phyloP scores from a whole-genome alignment of 2,113 vertebrate genomes.

The Amblyopsis rosae region DNA sequence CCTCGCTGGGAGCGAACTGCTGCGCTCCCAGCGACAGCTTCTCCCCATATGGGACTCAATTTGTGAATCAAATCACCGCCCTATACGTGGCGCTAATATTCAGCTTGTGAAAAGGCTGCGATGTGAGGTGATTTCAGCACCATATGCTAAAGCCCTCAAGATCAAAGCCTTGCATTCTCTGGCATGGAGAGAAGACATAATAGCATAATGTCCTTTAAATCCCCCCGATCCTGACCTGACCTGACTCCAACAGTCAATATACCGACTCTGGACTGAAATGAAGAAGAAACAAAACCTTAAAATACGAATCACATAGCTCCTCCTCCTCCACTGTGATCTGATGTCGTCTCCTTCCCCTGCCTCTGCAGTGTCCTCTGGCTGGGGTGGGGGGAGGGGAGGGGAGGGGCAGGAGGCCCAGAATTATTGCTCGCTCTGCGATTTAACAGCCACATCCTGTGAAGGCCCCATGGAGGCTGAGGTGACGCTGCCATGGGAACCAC shows the following conservation, averaged over 20 bases:
- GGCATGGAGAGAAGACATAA: constrained; percentile 28
- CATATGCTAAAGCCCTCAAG: constrained; percentile 40
- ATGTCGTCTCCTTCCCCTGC: constrained; percentile 16
- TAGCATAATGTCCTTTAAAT: constrained; percentile 54
- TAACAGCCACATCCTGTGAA: constrained; percentile 65
- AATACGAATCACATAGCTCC: constrained; percentile 47
- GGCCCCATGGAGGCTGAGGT: constrained; percentile 57
- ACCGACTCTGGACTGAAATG: constrained; percentile 14
- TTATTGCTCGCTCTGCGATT: constrained; percentile 52
- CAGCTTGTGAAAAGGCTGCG: constrained; percentile 8
- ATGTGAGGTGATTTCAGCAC: constrained; percentile 41
- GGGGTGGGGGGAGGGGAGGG: constrained; percentile 29
- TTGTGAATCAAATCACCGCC: neutral
- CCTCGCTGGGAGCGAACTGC: constrained; percentile 3
- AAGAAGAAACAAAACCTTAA: constrained; percentile 29
- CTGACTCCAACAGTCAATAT: constrained; percentile 41
- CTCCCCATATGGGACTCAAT: neutral
- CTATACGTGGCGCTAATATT: neutral
- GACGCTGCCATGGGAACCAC: constrained; percentile 68
- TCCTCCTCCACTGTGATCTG: neutral
- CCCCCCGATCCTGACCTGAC: constrained; percentile 34
- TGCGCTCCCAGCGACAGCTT: neutral
- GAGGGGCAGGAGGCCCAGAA: constrained; percentile 28
- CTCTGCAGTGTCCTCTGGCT: constrained; percentile 61
- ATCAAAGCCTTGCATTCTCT: constrained; percentile 52